Percentiles rank a stretch among this genome's conserved stretches.
Conservation (phyloP, 2,888 invertebrate species). For the Drosophila macrothrix region DNA sequence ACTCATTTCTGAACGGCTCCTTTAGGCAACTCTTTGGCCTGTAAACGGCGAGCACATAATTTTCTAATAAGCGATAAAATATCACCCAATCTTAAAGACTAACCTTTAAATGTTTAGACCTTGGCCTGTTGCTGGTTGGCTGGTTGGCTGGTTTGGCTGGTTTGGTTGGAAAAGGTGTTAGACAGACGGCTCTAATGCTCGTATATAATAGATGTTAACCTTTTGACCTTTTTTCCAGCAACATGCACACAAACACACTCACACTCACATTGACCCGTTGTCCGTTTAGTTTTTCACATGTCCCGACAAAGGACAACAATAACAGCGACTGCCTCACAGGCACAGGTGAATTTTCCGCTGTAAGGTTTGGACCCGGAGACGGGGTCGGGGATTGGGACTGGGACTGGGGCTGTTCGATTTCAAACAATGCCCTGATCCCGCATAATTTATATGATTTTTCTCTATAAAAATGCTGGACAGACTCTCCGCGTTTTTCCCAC, state of each 20-base stretch:
- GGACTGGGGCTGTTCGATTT: slow-evolving; percentile 53
- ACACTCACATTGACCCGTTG: slow-evolving; percentile 44
- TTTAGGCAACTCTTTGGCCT: slow-evolving; percentile 26
- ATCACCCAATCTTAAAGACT: slow-evolving; percentile 48
- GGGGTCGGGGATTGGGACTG: background rate
- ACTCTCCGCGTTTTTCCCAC: slow-evolving; percentile 71
- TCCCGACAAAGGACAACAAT: slow-evolving; percentile 66
- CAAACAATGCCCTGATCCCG: slow-evolving; percentile 78
- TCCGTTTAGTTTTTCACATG: slow-evolving; percentile 54
- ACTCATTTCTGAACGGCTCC: slow-evolving; percentile 16
- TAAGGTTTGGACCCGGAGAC: background rate
- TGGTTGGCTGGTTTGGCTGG: slow-evolving; percentile 12
- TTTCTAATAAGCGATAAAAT: slow-evolving; percentile 81
- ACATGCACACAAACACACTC: slow-evolving; percentile 17
- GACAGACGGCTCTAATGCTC: slow-evolving; percentile 34
- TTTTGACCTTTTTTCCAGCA: slow-evolving; percentile 59
- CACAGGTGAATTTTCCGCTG: slow-evolving; percentile 71
- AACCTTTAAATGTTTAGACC: slow-evolving; percentile 23
- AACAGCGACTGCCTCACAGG: slow-evolving; percentile 59
- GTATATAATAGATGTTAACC: slow-evolving; percentile 58
- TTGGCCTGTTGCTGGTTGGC: slow-evolving; percentile 11
- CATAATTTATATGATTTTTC: slow-evolving; percentile 79
- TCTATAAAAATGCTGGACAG: slow-evolving; percentile 56
- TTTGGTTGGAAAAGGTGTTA: slow-evolving; percentile 61
- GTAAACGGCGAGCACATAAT: slow-evolving; percentile 51